phyloP scores from a whole-genome alignment of 2,888 invertebrate genomes.

The Thymelicus acteon region DNA sequence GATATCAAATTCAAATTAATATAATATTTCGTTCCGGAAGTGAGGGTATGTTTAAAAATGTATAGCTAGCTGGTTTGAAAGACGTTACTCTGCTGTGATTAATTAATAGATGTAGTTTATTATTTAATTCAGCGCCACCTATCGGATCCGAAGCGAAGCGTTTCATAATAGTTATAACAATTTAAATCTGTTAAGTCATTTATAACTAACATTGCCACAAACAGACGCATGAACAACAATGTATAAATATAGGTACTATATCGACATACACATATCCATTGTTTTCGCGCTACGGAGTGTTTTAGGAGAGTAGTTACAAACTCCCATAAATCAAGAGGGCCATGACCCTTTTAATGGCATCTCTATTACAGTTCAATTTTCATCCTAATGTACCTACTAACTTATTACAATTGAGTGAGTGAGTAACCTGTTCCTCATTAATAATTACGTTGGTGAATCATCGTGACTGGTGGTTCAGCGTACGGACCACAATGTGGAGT shows the following conservation, averaged over 20 bases:
- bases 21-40: neutral
- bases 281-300: conserved; percentile 12
- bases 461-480: conserved; percentile 18
- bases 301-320: conserved; percentile 24
- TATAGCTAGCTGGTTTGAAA: too few species aligned
- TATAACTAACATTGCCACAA: too few species aligned
- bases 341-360: conserved; percentile 28
- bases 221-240: neutral
- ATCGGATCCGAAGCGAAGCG: too few species aligned
- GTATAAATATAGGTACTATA: neutral
- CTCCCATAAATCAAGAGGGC: conserved; percentile 33
- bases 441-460: conserved; percentile 33
- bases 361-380: conserved; percentile 32
- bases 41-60: too few species aligned
- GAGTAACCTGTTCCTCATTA: conserved; percentile 32
- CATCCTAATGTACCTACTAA: conserved; percentile 24
- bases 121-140: too few species aligned
- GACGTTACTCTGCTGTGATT: too few species aligned
- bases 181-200: too few species aligned
- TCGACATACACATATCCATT: neutral
- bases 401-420: conserved; percentile 33
- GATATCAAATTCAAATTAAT: neutral
- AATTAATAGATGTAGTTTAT: too few species aligned
- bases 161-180: too few species aligned
- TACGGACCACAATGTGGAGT: conserved; percentile 7